A percentile compares a stretch with the other conserved stretches of the same genome.
Conservation (phyloP, 2,888 invertebrate genomes). For the Luffia ferchaultella region DNA sequence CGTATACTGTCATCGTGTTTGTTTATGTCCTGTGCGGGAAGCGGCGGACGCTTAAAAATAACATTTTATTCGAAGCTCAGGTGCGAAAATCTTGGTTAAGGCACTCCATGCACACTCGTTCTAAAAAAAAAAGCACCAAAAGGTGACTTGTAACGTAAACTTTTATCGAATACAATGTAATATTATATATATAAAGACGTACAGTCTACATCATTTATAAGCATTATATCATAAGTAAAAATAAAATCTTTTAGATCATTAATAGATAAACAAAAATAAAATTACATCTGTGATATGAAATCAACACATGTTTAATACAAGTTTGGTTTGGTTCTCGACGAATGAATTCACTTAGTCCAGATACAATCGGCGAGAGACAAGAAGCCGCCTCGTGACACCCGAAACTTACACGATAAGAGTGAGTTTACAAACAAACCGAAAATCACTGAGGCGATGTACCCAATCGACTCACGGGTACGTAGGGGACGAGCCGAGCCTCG, state of each 20-base stretch:
- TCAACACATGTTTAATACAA: conserved; percentile 9
- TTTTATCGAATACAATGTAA: too few relatives aligned
- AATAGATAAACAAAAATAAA: conserved; percentile 20
- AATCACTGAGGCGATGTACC: conserved; percentile 20
- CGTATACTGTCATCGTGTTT: conserved; percentile 43
- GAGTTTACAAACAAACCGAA: conserved; percentile 40
- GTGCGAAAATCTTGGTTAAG: conserved; percentile 14
- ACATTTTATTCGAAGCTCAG: conserved; percentile 20
- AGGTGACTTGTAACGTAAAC: too few relatives aligned
- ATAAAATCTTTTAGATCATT: too few relatives aligned
- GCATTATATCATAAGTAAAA: too few relatives aligned
- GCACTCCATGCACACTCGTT: background rate
- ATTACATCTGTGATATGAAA: conserved; percentile 24
- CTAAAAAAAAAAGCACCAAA: background rate
- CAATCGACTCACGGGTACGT: conserved; percentile 9
- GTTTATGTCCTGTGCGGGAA: conserved; percentile 32
- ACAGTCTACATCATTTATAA: too few relatives aligned
- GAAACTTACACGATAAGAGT: conserved; percentile 45
- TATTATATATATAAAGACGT: too few relatives aligned
- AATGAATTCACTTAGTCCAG: conserved; percentile 51
- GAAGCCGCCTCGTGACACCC: conserved; percentile 37
- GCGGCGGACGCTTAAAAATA: conserved; percentile 27
- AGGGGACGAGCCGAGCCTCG: conserved; percentile 22
- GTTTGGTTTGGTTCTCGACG: conserved; percentile 21
- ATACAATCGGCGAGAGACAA: conserved; percentile 51